phyloP scores from a whole-genome alignment of 2,888 invertebrate species.

The Parelbella ahira region DNA sequence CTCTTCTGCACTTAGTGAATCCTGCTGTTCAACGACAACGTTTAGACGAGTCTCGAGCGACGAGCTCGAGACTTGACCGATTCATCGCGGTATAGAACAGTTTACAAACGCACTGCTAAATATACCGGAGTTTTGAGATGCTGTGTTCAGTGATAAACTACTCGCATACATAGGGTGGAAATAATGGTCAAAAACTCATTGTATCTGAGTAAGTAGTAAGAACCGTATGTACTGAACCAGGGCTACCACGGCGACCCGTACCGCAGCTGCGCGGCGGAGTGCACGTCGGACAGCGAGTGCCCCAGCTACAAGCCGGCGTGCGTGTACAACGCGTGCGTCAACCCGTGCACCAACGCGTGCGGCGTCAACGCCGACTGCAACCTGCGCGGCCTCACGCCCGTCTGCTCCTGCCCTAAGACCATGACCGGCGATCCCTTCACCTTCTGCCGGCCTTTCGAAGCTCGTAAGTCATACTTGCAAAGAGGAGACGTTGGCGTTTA shows the following conservation, averaged over 20 bases:
- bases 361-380: slow-evolving; percentile 90
- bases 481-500: not conserved
- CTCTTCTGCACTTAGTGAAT: no score
- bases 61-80: no score
- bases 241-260: slow-evolving; percentile 90
- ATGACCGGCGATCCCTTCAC: slow-evolving; percentile 94
- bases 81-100: no score
- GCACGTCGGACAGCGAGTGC: slow-evolving; percentile 89
- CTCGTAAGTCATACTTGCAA: slow-evolving; percentile 76
- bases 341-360: slow-evolving; percentile 91
- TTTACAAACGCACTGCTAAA: no score
- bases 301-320: slow-evolving; percentile 89
- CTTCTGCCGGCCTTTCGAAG: slow-evolving; percentile 89
- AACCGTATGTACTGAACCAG: no score
- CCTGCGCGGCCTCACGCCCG: slow-evolving; percentile 88
- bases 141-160: no score
- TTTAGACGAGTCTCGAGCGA: no score
- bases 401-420: slow-evolving; percentile 92
- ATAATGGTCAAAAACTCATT: no score
- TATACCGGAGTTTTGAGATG: no score
- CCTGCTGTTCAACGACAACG: no score
- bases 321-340: slow-evolving; percentile 88
- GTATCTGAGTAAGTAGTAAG: no score
- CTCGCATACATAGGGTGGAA: no score
- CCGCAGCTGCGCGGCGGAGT: slow-evolving; percentile 89